Conservation (phyloP, 92 coral and sea anemone species). For the Epizoanthus fatuus region DNA sequence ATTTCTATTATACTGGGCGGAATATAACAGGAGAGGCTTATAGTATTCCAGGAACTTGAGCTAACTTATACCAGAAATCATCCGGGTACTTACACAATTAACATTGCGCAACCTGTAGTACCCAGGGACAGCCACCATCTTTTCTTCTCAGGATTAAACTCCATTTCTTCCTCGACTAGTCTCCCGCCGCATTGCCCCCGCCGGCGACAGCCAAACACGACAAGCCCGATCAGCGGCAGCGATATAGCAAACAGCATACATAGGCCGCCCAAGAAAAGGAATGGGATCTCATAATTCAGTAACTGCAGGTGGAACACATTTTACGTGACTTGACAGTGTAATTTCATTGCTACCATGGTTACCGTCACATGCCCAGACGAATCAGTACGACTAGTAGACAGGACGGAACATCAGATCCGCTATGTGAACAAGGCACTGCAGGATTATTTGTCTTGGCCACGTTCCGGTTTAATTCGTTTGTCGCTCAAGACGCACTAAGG, state of each 20-base stretch:
- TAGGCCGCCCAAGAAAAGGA: conserved; percentile 70
- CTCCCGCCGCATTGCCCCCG: conserved; percentile 85
- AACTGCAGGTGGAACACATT: conserved; percentile 37
- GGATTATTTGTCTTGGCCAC: too few species aligned
- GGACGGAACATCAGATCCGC: too few species aligned
- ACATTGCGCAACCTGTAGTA: conserved; percentile 70
- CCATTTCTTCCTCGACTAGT: conserved; percentile 86
- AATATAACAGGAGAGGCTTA: too few species aligned
- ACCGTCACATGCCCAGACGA: too few species aligned
- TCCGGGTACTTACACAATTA: conserved; percentile 74
- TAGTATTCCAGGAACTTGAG: neutral
- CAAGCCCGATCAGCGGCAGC: conserved; percentile 78
- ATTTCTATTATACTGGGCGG: neutral
- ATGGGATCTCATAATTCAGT: conserved; percentile 67
- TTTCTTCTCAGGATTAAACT: conserved; percentile 71
- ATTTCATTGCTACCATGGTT: too few species aligned
- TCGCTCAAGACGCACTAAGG: too few species aligned
- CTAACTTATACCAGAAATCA: neutral
- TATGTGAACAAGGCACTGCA: too few species aligned
- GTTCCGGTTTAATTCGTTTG: too few species aligned
- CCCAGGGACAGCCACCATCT: conserved; percentile 72
- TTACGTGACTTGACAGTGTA: neutral
- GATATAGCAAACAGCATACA: conserved; percentile 71
- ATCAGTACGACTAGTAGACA: too few species aligned
- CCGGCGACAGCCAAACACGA: conserved; percentile 77